Percentiles rank a stretch among this genome's conserved stretches.
These are phyloP conservation scores for Bostrychus sinensis DNA, from an alignment of 2,113 vertebrate genomes.

Conservation along the genomic window DNA sequence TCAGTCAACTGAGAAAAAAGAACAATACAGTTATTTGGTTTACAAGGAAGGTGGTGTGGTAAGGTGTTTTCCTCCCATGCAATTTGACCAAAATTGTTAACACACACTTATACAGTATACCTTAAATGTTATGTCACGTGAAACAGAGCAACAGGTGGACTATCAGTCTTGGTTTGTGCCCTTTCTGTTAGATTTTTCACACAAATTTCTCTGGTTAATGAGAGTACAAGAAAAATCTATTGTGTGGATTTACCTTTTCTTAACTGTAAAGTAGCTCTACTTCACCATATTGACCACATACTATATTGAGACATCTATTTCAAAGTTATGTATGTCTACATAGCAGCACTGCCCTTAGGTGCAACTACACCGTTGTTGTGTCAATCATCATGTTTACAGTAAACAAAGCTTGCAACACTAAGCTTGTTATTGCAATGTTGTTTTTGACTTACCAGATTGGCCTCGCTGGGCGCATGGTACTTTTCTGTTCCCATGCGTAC, in stretches of 20 bases:
- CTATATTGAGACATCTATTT: not conserved
- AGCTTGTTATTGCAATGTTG: not conserved
- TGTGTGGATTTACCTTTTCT: not conserved
- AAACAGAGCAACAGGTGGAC: no score
- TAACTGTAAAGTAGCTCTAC: no score
- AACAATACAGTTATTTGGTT: no score
- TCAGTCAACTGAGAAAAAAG: no score
- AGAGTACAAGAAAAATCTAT: constrained; percentile 5
- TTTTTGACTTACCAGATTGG: constrained; percentile 91
- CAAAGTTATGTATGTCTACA: constrained; percentile 4
- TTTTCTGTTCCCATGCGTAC: constrained; percentile 98
- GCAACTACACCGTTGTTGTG: not conserved
- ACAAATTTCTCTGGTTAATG: not conserved
- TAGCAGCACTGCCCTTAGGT: not conserved
- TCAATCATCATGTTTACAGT: no score
- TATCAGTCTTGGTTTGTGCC: not conserved
- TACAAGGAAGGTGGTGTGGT: no score
- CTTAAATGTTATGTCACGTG: no score
- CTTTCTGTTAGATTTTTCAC: not conserved
- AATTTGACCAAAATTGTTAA: no score
- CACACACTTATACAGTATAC: no score
- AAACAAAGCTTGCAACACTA: not conserved
- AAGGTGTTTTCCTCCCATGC: no score
- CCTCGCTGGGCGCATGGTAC: constrained; percentile 92
- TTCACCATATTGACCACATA: constrained; percentile 13